phyloP scores from a whole-genome alignment of 2,888 invertebrate genomes.

The Dicyrtomina minuta region DNA sequence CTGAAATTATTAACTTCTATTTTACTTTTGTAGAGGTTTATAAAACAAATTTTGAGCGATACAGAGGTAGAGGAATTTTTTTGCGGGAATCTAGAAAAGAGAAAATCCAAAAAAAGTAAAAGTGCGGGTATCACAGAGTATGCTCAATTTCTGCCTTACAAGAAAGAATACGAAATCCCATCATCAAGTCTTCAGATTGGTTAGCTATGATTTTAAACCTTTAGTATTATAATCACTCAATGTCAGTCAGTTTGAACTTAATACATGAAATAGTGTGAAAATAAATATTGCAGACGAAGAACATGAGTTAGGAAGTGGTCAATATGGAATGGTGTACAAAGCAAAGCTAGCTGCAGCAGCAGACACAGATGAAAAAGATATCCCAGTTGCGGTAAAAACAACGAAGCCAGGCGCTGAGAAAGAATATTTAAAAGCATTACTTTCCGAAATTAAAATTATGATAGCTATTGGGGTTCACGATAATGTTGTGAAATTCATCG shows the following conservation, averaged over 20 bases:
- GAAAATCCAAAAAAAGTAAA: slow-evolving; percentile 35
- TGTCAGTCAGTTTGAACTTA: neutral
- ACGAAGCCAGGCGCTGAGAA: slow-evolving; percentile 58
- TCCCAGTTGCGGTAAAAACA: slow-evolving; percentile 59
- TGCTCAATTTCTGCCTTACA: slow-evolving; percentile 41
- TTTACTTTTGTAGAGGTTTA: neutral
- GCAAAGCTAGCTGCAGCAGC: slow-evolving; percentile 38
- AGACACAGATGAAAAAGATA: neutral
- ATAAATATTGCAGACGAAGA: slow-evolving; percentile 33
- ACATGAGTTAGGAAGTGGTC: slow-evolving; percentile 42
- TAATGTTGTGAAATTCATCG: slow-evolving; percentile 59
- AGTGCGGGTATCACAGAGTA: slow-evolving; percentile 37
- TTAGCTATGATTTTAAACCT: neutral
- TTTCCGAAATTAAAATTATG: slow-evolving; percentile 59
- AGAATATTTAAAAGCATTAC: slow-evolving; percentile 58
- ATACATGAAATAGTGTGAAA: neutral
- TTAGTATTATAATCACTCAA: neutral
- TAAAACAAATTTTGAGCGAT: slow-evolving; percentile 41
- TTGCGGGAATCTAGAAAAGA: slow-evolving; percentile 43
- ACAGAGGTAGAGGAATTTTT: slow-evolving; percentile 45
- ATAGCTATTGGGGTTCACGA: slow-evolving; percentile 59
- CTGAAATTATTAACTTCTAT: too few species aligned
- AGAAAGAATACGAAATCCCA: slow-evolving; percentile 44
- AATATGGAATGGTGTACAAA: slow-evolving; percentile 44
- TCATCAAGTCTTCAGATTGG: slow-evolving; percentile 40